Evolutionary conservation across 2,797 vertebrate genomes (phyloP), one percentile per base, ranked within the genome.

Genomic region (Neoniphon sammara): DNA sequence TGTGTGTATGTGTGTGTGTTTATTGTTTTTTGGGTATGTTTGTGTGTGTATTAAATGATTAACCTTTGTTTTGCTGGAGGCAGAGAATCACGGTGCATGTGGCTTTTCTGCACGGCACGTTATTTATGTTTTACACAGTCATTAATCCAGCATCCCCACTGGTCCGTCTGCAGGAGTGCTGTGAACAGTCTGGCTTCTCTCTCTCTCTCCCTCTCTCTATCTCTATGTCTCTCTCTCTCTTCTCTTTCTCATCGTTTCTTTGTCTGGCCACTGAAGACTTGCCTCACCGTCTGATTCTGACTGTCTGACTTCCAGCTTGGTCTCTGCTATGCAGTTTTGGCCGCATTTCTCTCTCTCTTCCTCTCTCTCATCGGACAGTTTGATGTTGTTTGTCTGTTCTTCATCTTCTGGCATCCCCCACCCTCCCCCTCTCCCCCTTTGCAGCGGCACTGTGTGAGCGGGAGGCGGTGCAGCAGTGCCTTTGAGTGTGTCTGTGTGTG

Each of bases 51-150:
- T 81, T 81, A 73, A 74, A 84, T 73, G 49, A 93, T 93, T 94
- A 94, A 94, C 91, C 87, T 83, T 77, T 3, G 77, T 91, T 90
- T 84, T 80, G 82, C 88, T 89, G 91, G 85, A 92, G 83, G 90
- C 83, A 77, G 79, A 92, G 88, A 90, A 85, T 86, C 91, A 90
- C 82, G 66, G 87, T 91, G 94, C 94, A 96, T 95, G 93, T 83
- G 79, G 91, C 93, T 94, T 93, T 93, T 87, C 68, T 93, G 92
- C 93, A 94, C 91, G 91, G 85, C 91, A 89, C 82, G 0, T 66
- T 85, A 82, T 31, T 90, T 84, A 77, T 66, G 82, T 90, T 85
- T 77, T 79, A 88, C 84, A 73, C 77, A 10, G 77, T 88, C 64
- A 91, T 81, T 92, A 91, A 91, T 90, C 82, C 85, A 82, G 90